Evolutionary conservation across 53 echinoderm and acorn worm genomes (phyloP), one percentile per base, ranked within the genome.

Genomic region (Astropecten irregularis): DNA sequence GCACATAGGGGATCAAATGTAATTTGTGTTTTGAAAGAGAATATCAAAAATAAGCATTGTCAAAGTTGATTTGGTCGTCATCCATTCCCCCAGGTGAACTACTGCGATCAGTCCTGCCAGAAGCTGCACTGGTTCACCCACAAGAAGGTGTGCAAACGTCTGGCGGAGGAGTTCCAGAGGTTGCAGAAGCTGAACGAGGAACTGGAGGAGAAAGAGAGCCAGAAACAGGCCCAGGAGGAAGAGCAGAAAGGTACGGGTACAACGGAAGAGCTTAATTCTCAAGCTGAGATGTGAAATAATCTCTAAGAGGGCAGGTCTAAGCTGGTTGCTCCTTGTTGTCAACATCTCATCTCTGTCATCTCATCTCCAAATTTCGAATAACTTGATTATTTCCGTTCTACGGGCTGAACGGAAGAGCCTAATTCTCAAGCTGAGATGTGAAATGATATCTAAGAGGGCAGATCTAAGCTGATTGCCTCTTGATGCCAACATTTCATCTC

Each of bases 101-200:
- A 96, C 53, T 96, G 96, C 73, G 83, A 91, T 60, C 90, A 88
- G 33, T 26, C 62, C 4, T 96, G 96, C 60, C 96, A 96, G 57
- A 96, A 96, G 84, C 67, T 96, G 39, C 93, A 96, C 42, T 96
- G 96, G 96, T 96, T 96, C 76, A 96, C 96, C 23, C 96, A 96
- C 71, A 96, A 96, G 86, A 96, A 96, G 67, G 26, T 81, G 2
- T 96, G 96, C 63, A 93, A 94, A 77, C 35, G 66, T 16, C 67
- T 96, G n/a, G 91, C 82, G 0, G 85, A 86, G 69, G 71, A 91
- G 36, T 71, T 72, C 33, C 71, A 88, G 72, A 84, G 35, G 44
- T 10, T 67, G 13, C 38, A 71, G 37, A 71, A 38, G 20, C 47
- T 69, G 15, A 81, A 91, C 34, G 42, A 73, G 29, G 76, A 69